These are phyloP conservation scores for Ptychobarbus kaznakovi DNA, from an alignment of 2,797 vertebrate genomes.

Conservation along the genomic window DNA sequence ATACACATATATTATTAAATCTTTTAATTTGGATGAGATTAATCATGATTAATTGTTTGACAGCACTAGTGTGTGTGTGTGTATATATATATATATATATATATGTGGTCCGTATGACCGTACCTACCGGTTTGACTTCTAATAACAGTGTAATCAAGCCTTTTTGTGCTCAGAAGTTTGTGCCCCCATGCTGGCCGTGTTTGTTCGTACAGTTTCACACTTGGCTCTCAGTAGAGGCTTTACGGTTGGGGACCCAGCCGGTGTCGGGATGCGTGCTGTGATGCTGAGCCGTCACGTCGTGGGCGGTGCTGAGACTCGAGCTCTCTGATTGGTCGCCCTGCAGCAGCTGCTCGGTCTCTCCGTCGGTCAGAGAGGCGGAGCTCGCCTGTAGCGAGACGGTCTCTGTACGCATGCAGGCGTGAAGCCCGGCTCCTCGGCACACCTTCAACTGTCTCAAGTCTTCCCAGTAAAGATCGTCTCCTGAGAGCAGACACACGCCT, in stretches of 20 bases:
- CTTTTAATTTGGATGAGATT: no score
- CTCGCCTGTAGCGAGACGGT: slow-evolving; percentile 97
- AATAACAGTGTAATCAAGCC: slow-evolving; percentile 51
- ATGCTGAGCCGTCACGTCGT: slow-evolving; percentile 84
- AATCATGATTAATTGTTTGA: neutral
- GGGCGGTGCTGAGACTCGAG: slow-evolving; percentile 88
- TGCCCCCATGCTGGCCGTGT: slow-evolving; percentile 33
- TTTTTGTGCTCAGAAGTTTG: slow-evolving; percentile 11
- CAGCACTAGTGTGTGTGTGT: neutral
- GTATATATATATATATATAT: neutral
- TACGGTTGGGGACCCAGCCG: slow-evolving; percentile 90
- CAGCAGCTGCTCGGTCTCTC: slow-evolving; percentile 95
- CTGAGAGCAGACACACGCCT: slow-evolving; percentile 94
- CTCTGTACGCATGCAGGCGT: slow-evolving; percentile 96
- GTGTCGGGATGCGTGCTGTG: slow-evolving; percentile 90
- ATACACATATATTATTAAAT: neutral
- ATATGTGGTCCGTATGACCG: neutral
- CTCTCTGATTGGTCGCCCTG: slow-evolving; percentile 96
- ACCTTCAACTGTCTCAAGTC: slow-evolving; percentile 95
- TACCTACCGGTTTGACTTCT: neutral
- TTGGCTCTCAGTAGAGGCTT: slow-evolving; percentile 93
- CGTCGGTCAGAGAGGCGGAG: slow-evolving; percentile 93
- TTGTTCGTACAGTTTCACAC: slow-evolving; percentile 78
- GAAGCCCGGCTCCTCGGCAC: slow-evolving; percentile 90
- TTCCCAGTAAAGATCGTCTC: slow-evolving; percentile 94